Percentiles rank a stretch among this genome's conserved stretches.
Evolutionary conservation across 1,140 invertebrate species (phyloP).

Genomic region (Caenorhabditis latens): DNA sequence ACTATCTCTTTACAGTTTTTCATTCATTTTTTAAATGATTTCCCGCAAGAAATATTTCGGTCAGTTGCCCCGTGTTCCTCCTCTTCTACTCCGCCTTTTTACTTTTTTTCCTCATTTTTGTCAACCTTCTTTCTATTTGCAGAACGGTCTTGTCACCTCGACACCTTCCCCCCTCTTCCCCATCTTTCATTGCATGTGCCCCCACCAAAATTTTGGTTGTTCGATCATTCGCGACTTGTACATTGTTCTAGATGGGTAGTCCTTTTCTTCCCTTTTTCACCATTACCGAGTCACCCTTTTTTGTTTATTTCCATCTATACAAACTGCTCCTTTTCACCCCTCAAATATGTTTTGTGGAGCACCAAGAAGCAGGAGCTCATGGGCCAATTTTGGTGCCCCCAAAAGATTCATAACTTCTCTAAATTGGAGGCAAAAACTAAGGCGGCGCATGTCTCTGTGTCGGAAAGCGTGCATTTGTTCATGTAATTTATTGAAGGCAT

Average conservation of each 20-base stretch:
- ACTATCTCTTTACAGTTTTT: not conserved
- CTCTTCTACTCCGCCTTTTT: not conserved
- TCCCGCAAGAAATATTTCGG: slow-evolving; percentile 39
- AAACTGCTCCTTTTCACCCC: not conserved
- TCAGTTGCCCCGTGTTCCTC: slow-evolving; percentile 14
- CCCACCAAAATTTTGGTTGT: slow-evolving; percentile 10
- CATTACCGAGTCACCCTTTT: slow-evolving; percentile 22
- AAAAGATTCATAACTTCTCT: slow-evolving; percentile 50
- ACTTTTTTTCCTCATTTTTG: slow-evolving; percentile 9
- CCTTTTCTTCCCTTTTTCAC: not conserved
- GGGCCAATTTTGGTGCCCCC: slow-evolving; percentile 1
- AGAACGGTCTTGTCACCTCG: slow-evolving; percentile 43
- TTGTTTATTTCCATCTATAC: slow-evolving; percentile 37
- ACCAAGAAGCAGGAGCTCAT: not conserved
- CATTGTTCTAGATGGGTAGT: slow-evolving; percentile 20
- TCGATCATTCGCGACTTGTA: not conserved
- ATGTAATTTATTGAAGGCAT: slow-evolving; percentile 51
- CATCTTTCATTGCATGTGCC: slow-evolving; percentile 23
- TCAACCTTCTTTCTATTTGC: slow-evolving; percentile 12
- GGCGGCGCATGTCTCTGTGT: not conserved
- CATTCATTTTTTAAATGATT: not conserved
- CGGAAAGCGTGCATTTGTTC: slow-evolving; percentile 49
- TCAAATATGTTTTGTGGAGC: not conserved
- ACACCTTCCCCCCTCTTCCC: not conserved
- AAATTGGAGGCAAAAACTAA: slow-evolving; percentile 24